Evolutionary conservation across 1,140 invertebrate genomes (phyloP).

Genomic region (Acromyrmex charruanus): DNA sequence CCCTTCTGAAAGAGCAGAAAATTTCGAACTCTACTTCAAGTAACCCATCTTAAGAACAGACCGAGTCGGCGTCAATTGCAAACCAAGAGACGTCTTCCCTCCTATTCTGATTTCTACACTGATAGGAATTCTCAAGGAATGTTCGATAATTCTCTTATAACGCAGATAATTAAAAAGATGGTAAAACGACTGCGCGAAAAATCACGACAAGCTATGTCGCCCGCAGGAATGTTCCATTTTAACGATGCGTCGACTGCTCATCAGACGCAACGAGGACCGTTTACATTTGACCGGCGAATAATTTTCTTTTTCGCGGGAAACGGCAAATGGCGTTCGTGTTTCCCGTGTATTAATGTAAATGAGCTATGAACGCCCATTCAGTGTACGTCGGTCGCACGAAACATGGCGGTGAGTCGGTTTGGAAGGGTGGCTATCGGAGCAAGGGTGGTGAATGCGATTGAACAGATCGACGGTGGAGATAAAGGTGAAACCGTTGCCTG

Average conservation of each 20-base stretch:
- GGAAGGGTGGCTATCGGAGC: conserved; percentile 36
- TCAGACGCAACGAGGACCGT: background rate
- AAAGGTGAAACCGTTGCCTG: conserved; percentile 62
- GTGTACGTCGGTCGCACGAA: conserved; percentile 69
- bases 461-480: conserved; percentile 70
- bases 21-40: background rate
- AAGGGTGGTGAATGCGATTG: conserved; percentile 42
- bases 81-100: background rate
- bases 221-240: background rate
- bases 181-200: background rate
- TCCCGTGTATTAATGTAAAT: conserved; percentile 73
- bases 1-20: conserved; percentile 1
- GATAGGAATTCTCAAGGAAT: conserved; percentile 22
- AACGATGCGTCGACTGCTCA: background rate
- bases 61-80: conserved; percentile 25
- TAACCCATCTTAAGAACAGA: background rate
- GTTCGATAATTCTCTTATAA: conserved; percentile 38
- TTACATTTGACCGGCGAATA: conserved; percentile 5
- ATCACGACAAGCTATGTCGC: background rate
- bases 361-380: conserved; percentile 73
- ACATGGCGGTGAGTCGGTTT: conserved; percentile 54
- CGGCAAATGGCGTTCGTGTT: conserved; percentile 63
- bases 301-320: conserved; percentile 53
- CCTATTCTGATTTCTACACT: background rate
- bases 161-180: conserved; percentile 27